phyloP scores from a whole-genome alignment of 35 echinoderm and acorn worm species.

The Diadema setosum region DNA sequence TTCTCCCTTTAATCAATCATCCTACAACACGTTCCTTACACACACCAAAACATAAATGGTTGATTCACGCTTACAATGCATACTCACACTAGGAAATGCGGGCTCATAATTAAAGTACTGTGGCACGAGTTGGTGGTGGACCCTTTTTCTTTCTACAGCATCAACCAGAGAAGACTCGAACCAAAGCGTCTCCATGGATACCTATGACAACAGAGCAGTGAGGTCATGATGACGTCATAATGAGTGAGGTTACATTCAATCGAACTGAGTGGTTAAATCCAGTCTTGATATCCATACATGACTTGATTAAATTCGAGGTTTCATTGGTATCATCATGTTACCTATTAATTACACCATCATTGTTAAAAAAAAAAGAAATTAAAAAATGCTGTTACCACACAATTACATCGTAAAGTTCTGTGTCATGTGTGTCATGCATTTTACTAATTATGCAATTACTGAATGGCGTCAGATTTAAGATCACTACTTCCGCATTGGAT shows the following conservation, averaged over 20 bases:
- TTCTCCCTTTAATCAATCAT: neutral
- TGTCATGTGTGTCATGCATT: too few relatives aligned
- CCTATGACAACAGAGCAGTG: neutral
- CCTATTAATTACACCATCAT: neutral
- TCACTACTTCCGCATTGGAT: too few relatives aligned
- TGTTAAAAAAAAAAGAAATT: neutral
- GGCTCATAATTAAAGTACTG: neutral
- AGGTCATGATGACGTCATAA: neutral
- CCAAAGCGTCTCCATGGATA: neutral
- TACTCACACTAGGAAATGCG: conserved; percentile 7
- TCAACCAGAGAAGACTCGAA: neutral
- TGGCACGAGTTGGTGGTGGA: conserved; percentile 22
- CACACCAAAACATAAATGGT: neutral
- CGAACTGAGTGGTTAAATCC: too few relatives aligned
- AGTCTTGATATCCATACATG: neutral
- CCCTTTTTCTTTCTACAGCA: conserved; percentile 20
- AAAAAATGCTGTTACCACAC: too few relatives aligned
- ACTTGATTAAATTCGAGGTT: neutral
- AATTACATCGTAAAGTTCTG: too few relatives aligned
- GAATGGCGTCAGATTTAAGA: too few relatives aligned
- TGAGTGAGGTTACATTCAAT: too few relatives aligned
- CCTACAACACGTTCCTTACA: neutral
- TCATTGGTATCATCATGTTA: neutral
- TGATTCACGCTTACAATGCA: too few relatives aligned
- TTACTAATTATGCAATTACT: too few relatives aligned